Evolutionary conservation across 2,888 invertebrate genomes (phyloP).

Genomic region (Autographa gamma): DNA sequence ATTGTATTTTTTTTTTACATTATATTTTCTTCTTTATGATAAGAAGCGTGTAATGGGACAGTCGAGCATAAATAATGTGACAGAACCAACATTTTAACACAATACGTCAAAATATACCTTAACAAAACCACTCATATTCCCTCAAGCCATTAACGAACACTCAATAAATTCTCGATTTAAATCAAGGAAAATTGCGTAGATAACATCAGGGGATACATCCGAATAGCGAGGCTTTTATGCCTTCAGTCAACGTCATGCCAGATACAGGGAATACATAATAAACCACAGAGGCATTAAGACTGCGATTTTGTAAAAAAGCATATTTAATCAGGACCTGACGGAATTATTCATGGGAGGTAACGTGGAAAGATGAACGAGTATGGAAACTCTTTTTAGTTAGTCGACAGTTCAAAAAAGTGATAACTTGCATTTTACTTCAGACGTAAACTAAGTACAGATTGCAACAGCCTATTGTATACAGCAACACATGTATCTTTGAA

Average conservation of each 20-base stretch:
- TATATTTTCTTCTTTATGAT: too few species aligned
- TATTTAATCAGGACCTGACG: conserved; percentile 42
- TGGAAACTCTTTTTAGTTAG: neutral
- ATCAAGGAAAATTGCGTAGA: conserved; percentile 23
- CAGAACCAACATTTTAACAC: neutral
- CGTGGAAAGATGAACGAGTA: conserved; percentile 9
- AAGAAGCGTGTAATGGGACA: too few species aligned
- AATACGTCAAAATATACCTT: neutral
- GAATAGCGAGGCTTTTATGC: conserved; percentile 28
- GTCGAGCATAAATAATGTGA: neutral
- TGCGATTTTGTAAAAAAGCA: conserved; percentile 54
- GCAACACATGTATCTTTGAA: too few species aligned
- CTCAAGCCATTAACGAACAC: conserved; percentile 4
- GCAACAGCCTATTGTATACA: too few species aligned
- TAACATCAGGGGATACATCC: conserved; percentile 32
- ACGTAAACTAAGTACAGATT: too few species aligned
- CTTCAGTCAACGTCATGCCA: conserved; percentile 31
- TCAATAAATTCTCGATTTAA: conserved; percentile 14
- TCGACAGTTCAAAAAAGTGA: too few species aligned
- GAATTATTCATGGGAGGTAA: conserved; percentile 42
- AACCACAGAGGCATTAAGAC: conserved; percentile 47
- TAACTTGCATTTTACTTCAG: too few species aligned
- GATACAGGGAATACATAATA: conserved; percentile 53
- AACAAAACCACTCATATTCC: neutral
- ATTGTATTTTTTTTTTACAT: too few species aligned